Conservation (phyloP, 2,113 vertebrate species). For the Equus quagga region DNA sequence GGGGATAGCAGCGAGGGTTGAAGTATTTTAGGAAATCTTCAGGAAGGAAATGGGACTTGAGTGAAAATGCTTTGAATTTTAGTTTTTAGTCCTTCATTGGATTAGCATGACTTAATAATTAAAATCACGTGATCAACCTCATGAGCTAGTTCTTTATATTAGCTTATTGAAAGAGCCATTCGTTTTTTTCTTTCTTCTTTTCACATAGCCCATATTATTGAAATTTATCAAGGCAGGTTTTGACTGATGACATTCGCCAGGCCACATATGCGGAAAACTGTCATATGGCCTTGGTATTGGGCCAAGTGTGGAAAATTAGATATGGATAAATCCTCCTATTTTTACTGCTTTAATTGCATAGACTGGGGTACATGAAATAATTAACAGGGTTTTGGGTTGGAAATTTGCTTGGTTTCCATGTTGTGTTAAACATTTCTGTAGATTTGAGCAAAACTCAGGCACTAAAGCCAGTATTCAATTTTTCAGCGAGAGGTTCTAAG, state of each 20-base stretch:
- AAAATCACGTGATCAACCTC: neutral
- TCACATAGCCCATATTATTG: neutral
- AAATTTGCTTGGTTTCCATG: neutral
- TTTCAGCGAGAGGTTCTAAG: neutral
- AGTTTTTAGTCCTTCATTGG: neutral
- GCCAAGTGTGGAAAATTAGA: neutral
- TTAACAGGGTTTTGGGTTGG: neutral
- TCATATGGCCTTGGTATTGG: neutral
- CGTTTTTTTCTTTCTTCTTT: neutral
- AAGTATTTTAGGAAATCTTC: neutral
- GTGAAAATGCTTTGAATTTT: neutral
- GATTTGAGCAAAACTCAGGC: neutral
- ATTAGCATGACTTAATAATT: neutral
- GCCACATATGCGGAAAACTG: neutral
- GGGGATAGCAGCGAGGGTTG: rapidly evolving
- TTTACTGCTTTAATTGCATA: neutral
- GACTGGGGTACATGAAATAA: neutral
- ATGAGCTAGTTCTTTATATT: neutral
- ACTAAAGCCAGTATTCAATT: neutral
- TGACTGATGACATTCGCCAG: neutral
- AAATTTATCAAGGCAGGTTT: neutral
- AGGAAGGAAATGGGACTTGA: neutral
- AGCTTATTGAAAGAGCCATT: neutral
- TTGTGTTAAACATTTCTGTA: neutral
- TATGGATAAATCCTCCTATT: neutral